These are phyloP conservation scores for Apamea sordens DNA, from an alignment of 2,888 invertebrate species.

Conservation along the genomic window DNA sequence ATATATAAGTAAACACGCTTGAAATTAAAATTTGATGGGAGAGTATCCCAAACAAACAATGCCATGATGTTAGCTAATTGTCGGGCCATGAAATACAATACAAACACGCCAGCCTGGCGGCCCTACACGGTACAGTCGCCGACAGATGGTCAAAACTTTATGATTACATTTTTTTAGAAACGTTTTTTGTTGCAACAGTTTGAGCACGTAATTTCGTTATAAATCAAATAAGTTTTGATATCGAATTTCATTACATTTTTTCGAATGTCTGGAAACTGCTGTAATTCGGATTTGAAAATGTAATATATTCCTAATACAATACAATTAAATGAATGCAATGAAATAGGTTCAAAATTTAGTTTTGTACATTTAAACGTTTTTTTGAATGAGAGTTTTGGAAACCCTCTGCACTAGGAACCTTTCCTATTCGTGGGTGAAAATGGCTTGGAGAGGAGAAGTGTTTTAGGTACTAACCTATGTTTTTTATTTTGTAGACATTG, in stretches of 20 bases:
- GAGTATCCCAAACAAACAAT: conserved; percentile 70
- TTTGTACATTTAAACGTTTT: background rate
- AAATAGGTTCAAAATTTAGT: background rate
- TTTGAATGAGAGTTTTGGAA: background rate
- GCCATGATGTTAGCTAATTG: conserved; percentile 75
- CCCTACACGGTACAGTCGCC: conserved; percentile 42
- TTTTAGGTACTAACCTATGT: background rate
- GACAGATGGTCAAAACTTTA: conserved; percentile 41
- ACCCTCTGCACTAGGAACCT: background rate
- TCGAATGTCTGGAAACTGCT: background rate
- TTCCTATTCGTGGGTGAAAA: background rate
- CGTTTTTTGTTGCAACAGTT: conserved; percentile 24
- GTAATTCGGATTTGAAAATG: background rate
- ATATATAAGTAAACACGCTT: conserved; percentile 39
- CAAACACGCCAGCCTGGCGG: conserved; percentile 61
- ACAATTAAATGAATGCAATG: background rate
- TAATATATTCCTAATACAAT: no score
- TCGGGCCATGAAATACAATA: conserved; percentile 75
- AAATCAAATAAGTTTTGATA: conserved; percentile 35
- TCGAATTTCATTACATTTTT: background rate
- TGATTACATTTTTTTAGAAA: conserved; percentile 36
- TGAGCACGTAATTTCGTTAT: conserved; percentile 20
- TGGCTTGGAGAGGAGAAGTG: background rate
- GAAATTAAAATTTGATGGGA: conserved; percentile 49
- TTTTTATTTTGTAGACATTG: no score